Base-by-base conservation (phyloP, 2,888 invertebrate species). In the Cantharis nigra region DNA sequence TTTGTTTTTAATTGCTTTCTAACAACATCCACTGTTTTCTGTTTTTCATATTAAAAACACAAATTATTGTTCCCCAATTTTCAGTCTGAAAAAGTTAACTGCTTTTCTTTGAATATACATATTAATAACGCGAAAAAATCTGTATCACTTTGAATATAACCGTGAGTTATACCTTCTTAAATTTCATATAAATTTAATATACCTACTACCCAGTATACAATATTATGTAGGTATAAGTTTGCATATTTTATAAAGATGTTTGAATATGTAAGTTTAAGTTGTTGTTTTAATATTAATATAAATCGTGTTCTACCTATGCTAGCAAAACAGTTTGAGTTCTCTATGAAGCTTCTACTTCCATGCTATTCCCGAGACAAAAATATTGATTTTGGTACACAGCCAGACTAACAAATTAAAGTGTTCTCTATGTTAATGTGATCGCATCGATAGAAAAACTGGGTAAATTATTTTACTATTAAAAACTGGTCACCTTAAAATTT, bases 321-420 rank as follows among this genome's bases (percentile, higher is more conserved):
- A 49, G 49, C 49, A 49, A 49, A n/a, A n/a, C n/a, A n/a, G 49
- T 49, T 49, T 49, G 49, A 49, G 49, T 49, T 49, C 49, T 49
- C 49, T n/a, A 49, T 49, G 49, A 49, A 9, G 65, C 65, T 67
- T 26, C 65, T 67, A 26, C 65, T 67, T 67, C 65, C 23, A 67
- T n/a, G 65, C 65, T 23, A 23, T 67, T 67, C 65, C 23, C 65
- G 65, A 67, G 65, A 67, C 65, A 67, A 23, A 20, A 67, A 67
- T 67, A 67, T 67, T 67, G 23, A 67, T 67, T 67, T 23, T 67
- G 65, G 65, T 67, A 67, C 65, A 67, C 65, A 67, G 65, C 65
- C 65, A 67, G 65, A 67, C 65, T 67, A 67, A 67, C 65, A 67
- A 67, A 67, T 67, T 67, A 67, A n/a, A 67, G 65, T 67, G 65